Conservation (phyloP, 2,113 vertebrate species). For the Heterochromis multidens region DNA sequence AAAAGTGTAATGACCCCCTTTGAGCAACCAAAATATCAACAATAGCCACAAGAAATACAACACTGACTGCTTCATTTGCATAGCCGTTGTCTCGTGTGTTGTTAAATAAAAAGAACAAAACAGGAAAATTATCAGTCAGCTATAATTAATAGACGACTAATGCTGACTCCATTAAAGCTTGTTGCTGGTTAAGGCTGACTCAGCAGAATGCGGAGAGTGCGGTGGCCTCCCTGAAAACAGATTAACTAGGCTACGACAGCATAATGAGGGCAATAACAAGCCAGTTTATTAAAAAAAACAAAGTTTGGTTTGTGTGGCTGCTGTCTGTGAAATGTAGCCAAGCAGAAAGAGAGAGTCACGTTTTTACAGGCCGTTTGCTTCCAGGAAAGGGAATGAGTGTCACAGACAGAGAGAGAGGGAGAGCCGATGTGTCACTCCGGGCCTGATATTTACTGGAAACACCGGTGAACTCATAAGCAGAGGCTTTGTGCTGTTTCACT, state of each 20-base stretch:
- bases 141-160: conserved; percentile 55
- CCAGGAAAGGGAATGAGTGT: conserved; percentile 52
- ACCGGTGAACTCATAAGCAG: conserved; percentile 18
- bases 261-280: conserved; percentile 47
- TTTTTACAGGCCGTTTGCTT: conserved; percentile 22
- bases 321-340: conserved; percentile 4
- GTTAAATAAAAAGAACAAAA: conserved; percentile 37
- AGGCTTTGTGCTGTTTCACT: neutral
- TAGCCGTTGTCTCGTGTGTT: neutral
- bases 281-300: conserved; percentile 30
- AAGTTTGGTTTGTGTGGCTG: conserved; percentile 16
- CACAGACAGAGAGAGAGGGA: neutral
- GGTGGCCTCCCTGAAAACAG: conserved; percentile 42
- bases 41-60: neutral
- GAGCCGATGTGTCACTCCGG: conserved; percentile 30
- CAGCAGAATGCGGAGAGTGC: neutral
- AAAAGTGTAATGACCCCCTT: neutral
- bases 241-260: conserved; percentile 32
- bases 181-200: conserved; percentile 38
- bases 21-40: neutral
- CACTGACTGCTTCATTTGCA: conserved; percentile 6
- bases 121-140: conserved; percentile 46
- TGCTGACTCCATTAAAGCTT: conserved; percentile 56
- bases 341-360: neutral
- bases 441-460: conserved; percentile 53